These are phyloP conservation scores for Eumerus sabulonum DNA, from an alignment of 2,888 invertebrate species.

Conservation along the genomic window DNA sequence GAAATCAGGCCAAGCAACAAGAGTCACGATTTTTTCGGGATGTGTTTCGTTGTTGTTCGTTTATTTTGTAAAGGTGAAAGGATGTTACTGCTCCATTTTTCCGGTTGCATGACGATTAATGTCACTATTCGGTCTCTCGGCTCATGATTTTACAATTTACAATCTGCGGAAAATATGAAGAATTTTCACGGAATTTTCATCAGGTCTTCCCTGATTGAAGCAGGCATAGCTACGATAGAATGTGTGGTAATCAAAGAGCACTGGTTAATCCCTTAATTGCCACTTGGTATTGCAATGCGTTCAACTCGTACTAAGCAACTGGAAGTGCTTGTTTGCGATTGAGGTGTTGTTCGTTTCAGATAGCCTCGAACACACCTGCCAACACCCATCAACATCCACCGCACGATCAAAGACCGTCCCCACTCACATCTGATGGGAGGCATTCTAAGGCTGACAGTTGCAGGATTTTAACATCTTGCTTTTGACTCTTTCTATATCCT, in stretches of 20 bases:
- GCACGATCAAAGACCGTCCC: not conserved
- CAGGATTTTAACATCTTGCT: constrained; percentile 49
- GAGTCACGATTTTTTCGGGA: too few relatives aligned
- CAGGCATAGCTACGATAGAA: not conserved
- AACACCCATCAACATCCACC: not conserved
- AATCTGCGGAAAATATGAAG: too few relatives aligned
- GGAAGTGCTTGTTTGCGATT: not conserved
- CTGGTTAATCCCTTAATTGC: constrained; percentile 58
- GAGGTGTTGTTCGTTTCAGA: too few relatives aligned
- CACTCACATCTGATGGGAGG: not conserved
- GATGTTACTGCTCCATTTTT: too few relatives aligned
- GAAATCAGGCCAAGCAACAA: constrained; percentile 3
- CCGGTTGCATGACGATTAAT: constrained; percentile 35
- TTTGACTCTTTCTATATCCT: not conserved
- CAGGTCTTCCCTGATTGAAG: too few relatives aligned
- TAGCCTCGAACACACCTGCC: constrained; percentile 26
- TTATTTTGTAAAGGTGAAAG: too few relatives aligned
- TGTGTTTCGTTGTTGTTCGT: too few relatives aligned
- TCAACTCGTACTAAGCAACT: too few relatives aligned
- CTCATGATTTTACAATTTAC: constrained; percentile 60
- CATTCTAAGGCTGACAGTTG: constrained; percentile 46
- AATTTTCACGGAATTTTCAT: too few relatives aligned
- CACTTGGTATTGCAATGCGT: constrained; percentile 50
- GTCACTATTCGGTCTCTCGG: constrained; percentile 56
- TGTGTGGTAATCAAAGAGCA: constrained; percentile 46